phyloP scores from a whole-genome alignment of 2,888 invertebrate species.

The Mimachlamys varia region DNA sequence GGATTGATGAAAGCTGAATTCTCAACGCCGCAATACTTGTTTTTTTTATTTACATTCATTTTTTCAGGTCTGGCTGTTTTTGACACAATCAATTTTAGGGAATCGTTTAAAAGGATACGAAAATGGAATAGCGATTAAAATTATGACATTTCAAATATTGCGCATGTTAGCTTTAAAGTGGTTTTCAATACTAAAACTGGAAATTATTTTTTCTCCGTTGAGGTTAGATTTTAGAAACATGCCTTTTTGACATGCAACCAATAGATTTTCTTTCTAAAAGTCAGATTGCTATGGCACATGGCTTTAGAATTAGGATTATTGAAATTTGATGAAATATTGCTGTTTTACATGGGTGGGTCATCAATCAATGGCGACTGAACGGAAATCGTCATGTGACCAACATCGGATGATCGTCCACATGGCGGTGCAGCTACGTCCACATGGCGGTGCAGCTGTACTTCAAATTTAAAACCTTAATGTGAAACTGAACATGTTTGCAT shows the following conservation, averaged over 20 bases:
- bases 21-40: not conserved
- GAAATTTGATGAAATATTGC: not conserved
- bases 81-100: not conserved
- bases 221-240: not conserved
- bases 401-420: too few species aligned
- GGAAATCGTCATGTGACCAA: not conserved
- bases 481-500: too few species aligned
- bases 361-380: not conserved
- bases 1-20: not conserved
- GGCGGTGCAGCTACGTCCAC: too few species aligned
- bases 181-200: not conserved
- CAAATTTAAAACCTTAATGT: too few species aligned
- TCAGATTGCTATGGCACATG: conserved; percentile 1
- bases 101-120: conserved; percentile 28
- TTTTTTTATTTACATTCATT: not conserved
- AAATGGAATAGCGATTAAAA: not conserved
- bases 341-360: not conserved
- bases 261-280: conserved; percentile 16
- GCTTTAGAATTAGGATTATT: not conserved
- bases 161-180: not conserved
- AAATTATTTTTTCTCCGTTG: not conserved
- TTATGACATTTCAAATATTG: conserved; percentile 11
- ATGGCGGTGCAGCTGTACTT: too few species aligned
- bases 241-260: conserved; percentile 12
- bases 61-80: not conserved